Evolutionary conservation across 2,113 vertebrate genomes (phyloP).

Genomic region (Micronycteris hirsuta): DNA sequence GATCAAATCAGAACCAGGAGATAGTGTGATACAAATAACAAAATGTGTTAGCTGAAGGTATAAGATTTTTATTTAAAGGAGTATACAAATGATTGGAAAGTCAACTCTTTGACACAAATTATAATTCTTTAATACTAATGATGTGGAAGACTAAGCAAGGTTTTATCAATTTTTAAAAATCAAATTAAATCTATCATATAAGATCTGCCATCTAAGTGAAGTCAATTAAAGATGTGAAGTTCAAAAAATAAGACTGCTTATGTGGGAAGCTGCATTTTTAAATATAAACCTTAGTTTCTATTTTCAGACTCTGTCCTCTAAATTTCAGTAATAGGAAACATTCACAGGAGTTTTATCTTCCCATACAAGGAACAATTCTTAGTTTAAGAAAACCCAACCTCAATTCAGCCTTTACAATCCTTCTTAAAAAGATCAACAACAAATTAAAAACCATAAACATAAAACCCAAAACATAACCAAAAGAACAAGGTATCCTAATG

Average conservation of each 20-base stretch:
- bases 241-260: background rate
- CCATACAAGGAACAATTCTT: background rate
- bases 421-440: conserved; percentile 1
- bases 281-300: background rate
- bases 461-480: background rate
- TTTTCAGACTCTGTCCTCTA: background rate
- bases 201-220: background rate
- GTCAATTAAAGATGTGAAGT: background rate
- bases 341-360: background rate
- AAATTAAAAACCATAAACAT: background rate
- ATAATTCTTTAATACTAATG: background rate
- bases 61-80: background rate
- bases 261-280: background rate
- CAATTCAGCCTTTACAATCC: background rate
- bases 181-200: background rate
- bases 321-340: background rate
- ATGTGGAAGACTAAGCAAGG: background rate
- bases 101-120: background rate
- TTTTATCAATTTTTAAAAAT: background rate
- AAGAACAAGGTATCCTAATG: background rate
- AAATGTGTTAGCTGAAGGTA: background rate
- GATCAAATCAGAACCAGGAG: background rate
- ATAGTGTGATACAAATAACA: background rate
- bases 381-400: background rate
- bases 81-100: background rate